Evolutionary conservation across 2,888 invertebrate species (phyloP).

Genomic region (Eutolmus rufibarbis): DNA sequence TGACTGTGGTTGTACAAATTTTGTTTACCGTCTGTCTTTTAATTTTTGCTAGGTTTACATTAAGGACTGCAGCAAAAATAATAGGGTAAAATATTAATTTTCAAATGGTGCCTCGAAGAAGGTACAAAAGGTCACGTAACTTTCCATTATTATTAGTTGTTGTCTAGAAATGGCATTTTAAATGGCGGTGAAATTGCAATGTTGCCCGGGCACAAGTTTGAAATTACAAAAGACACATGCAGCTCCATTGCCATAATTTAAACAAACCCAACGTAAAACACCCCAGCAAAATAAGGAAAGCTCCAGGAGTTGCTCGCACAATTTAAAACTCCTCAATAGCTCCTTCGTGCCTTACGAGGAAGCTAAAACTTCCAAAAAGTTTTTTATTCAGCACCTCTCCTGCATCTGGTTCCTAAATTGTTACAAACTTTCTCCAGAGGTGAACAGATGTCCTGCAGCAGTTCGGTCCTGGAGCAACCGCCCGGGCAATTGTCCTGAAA

Average conservation of each 20-base stretch:
- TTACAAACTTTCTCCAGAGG: background rate
- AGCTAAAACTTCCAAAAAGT: background rate
- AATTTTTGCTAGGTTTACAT: too few species aligned
- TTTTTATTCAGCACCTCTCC: background rate
- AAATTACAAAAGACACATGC: background rate
- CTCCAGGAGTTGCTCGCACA: background rate
- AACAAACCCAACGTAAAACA: background rate
- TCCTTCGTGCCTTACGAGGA: background rate
- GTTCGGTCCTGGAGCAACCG: background rate
- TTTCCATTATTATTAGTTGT: too few species aligned
- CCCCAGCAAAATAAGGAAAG: background rate
- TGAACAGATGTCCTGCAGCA: background rate
- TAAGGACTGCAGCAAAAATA: too few species aligned
- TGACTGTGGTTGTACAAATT: too few species aligned
- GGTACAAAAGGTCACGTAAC: too few species aligned
- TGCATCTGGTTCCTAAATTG: background rate
- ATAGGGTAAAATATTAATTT: too few species aligned
- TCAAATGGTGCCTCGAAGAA: too few species aligned
- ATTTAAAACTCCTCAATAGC: background rate
- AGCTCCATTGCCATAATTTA: background rate
- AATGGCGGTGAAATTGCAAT: too few species aligned
- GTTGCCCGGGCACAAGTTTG: background rate
- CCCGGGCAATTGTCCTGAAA: background rate
- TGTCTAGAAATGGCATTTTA: too few species aligned
- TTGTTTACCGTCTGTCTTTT: too few species aligned